Evolutionary conservation across 1,140 invertebrate species (phyloP).

Genomic region (Drosophila sp.): DNA sequence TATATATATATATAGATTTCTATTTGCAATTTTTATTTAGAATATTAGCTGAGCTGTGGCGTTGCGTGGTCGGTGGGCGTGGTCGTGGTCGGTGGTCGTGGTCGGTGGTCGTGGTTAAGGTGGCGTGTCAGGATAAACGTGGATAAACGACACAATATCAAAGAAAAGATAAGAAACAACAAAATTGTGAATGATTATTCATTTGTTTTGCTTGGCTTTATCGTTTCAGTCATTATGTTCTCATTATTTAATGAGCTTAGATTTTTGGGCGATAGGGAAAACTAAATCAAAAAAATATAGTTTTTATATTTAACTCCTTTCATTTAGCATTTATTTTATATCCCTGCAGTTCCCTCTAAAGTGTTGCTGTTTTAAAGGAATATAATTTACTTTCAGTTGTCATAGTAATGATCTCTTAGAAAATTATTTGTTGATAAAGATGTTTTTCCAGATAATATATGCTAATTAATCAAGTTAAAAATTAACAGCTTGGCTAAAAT

Average conservation of each 20-base stretch:
- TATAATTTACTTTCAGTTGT: no score
- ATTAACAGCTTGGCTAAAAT: no score
- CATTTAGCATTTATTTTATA: background rate
- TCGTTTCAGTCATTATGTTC: conserved; percentile 24
- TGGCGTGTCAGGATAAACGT: conserved; percentile 48
- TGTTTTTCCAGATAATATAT: no score
- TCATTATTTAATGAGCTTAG: conserved; percentile 9
- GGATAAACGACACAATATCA: conserved; percentile 51
- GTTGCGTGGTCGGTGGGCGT: conserved; percentile 34
- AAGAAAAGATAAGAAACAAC: conserved; percentile 53
- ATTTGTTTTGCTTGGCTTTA: conserved; percentile 8
- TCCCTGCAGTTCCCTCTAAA: background rate
- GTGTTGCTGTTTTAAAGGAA: no score
- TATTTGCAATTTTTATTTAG: conserved; percentile 8
- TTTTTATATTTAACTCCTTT: background rate
- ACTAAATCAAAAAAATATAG: background rate
- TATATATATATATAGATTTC: no score
- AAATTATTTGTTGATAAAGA: no score
- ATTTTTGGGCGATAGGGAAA: background rate
- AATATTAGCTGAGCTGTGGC: conserved; percentile 46
- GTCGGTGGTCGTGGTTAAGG: conserved; percentile 34
- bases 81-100: conserved; percentile 23
- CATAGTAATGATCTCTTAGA: no score
- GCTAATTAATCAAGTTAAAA: no score
- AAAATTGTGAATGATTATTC: conserved; percentile 48